Evolutionary conservation across 2,113 vertebrate genomes (phyloP), one percentile per base, ranked within the genome.

Genomic region (Psittacula cyanocephala): DNA sequence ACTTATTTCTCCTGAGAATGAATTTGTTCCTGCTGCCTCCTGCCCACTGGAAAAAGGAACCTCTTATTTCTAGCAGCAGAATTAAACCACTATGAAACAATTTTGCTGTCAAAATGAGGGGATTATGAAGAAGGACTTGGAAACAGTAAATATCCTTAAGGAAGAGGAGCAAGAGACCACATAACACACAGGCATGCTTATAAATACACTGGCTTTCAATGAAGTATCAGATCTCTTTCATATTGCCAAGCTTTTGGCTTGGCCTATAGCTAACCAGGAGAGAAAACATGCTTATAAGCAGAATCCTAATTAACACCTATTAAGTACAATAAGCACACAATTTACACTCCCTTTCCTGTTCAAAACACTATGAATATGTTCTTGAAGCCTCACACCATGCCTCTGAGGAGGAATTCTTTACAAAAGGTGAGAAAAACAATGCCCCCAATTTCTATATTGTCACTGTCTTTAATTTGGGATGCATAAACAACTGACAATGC

Each of bases 291-390:
- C 25, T 55, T 37, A 39, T 39, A 52, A 76, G 43, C 74, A 88
- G 67, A 46, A 89, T 80, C 28, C 25, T 76, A 91, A 85, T 91
- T 89, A 96, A 77, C 67, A 94, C 49, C 44, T 49, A 47, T 77
- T 72, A 65, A 70, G 71, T 27, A 89, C 16, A 94, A 88, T 59
- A 81, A 92, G 44, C 28, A 78, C 31, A 33, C 6, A 44, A 79
- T 75, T 79, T 63, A 77, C 43, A 70, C 25, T n/a, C 0, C 0
- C 6, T 59, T 68, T 86, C 65, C 83, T 62, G 47, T 60, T 84
- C 74, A 81, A 89, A 88, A 33, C 16, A 37, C 25, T 23, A 13
- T 9, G 24, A 19, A 29, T 35, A 33, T 0, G 0, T 19, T 60
- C 46, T 50, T 50, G 64, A 47, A 75, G 69, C 24, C 65, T 55